Evolutionary conservation across 2,113 vertebrate species (phyloP).

Genomic region (Alligator mississippiensis): DNA sequence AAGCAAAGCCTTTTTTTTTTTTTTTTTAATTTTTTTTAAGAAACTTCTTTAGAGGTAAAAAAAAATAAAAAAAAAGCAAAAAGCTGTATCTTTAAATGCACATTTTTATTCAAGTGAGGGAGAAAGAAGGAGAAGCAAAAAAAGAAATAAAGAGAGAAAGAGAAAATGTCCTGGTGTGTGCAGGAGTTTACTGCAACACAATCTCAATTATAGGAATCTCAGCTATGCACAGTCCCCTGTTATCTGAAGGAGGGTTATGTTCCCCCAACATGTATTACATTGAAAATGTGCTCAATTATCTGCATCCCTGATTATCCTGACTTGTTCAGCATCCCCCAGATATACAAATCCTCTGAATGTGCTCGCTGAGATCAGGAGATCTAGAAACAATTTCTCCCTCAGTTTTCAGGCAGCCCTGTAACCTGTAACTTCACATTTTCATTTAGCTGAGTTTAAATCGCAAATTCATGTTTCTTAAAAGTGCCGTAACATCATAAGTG

Average conservation of each 20-base stretch:
- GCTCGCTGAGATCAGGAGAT: constrained; percentile 9
- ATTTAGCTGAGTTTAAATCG: constrained; percentile 73
- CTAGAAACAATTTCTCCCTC: background rate
- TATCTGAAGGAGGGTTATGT: background rate
- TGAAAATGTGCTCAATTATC: constrained; percentile 23
- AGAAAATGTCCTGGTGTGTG: background rate
- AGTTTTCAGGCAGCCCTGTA: constrained; percentile 66
- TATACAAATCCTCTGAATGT: constrained; percentile 21
- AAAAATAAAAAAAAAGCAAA: background rate
- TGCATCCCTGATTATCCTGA: background rate
- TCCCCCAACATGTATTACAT: constrained; percentile 8
- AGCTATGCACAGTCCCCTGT: constrained; percentile 12
- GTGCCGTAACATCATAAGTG: constrained; percentile 74
- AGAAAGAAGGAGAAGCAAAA: background rate
- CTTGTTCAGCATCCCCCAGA: background rate
- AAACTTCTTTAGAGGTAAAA: constrained; percentile 30
- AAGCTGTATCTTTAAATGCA: background rate
- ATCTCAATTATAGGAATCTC: background rate
- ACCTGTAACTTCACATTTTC: constrained; percentile 70
- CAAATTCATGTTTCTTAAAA: constrained; percentile 77
- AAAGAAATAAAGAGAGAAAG: background rate
- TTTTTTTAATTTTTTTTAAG: background rate
- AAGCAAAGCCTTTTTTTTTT: constrained; percentile 38
- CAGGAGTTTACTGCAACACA: background rate
- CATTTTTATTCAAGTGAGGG: background rate